A percentile compares a stretch with the other conserved stretches of the same genome.
phyloP scores from a whole-genome alignment of 1,140 invertebrate genomes.

The Brachionus rotundiformis region DNA sequence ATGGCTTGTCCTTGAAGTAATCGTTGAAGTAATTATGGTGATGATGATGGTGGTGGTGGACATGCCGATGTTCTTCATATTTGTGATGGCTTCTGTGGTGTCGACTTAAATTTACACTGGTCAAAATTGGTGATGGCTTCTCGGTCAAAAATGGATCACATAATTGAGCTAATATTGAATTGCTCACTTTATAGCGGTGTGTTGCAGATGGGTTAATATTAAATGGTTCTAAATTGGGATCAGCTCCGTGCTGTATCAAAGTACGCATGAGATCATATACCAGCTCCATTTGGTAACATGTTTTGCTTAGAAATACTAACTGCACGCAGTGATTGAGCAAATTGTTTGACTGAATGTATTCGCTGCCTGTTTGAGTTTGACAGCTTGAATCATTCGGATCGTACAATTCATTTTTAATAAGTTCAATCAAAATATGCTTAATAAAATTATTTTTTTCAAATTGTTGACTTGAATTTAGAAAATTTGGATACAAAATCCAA shows the following conservation, averaged over 20 bases:
- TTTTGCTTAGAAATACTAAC: constrained; percentile 18
- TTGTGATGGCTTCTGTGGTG: not conserved
- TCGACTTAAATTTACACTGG: constrained; percentile 23
- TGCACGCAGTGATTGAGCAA: constrained; percentile 38
- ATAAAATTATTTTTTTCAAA: constrained; percentile 50
- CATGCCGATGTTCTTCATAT: not conserved
- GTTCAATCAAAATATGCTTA: not conserved
- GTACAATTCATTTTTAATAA: constrained; percentile 26
- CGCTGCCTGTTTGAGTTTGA: not conserved
- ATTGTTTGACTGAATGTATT: constrained; percentile 28
- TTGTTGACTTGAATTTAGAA: constrained; percentile 40
- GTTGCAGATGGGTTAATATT: not conserved
- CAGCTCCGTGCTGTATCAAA: constrained; percentile 46
- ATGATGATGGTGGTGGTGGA: not conserved
- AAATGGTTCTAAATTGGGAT: constrained; percentile 13
- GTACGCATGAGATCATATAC: constrained; percentile 20
- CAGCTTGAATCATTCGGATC: constrained; percentile 34
- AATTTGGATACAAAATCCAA: constrained; percentile 50
- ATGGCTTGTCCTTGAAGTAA: constrained; percentile 10
- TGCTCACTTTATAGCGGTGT: not conserved
- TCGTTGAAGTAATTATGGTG: constrained; percentile 35
- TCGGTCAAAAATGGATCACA: constrained; percentile 15
- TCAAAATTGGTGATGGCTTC: not conserved
- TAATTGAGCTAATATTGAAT: constrained; percentile 25
- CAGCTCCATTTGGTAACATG: constrained; percentile 44